These are phyloP conservation scores for Harpagifer antarcticus DNA, from an alignment of 2,797 vertebrate genomes.

Conservation along the genomic window DNA sequence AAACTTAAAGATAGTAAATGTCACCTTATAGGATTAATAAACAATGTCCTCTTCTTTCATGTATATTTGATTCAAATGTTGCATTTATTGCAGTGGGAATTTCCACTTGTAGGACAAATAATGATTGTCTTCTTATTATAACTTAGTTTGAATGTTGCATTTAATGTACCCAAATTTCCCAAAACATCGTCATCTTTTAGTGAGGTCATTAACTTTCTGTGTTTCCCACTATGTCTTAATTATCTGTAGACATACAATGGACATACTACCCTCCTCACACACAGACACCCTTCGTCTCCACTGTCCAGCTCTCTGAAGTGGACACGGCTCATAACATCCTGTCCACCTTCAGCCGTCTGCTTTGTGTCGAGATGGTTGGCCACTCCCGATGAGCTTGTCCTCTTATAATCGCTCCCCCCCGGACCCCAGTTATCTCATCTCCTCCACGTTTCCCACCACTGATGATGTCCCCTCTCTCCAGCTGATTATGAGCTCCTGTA, in stretches of 20 bases:
- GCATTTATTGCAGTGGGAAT: no score
- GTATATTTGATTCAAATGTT: no score
- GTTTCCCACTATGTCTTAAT: slow-evolving; percentile 1
- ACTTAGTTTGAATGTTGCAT: no score
- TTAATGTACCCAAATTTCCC: no score
- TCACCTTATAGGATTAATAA: no score
- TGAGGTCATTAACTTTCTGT: neutral
- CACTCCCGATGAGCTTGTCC: slow-evolving; percentile 8
- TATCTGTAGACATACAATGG: slow-evolving; percentile 15
- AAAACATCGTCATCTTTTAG: neutral
- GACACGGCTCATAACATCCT: slow-evolving; percentile 30
- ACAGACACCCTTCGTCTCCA: neutral
- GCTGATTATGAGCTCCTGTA: slow-evolving; percentile 48
- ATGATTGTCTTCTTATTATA: no score
- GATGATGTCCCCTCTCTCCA: slow-evolving; percentile 32
- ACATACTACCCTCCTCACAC: neutral
- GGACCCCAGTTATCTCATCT: slow-evolving; percentile 37
- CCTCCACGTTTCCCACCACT: slow-evolving; percentile 8
- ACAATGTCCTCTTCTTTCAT: no score
- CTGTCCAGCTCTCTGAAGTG: slow-evolving; percentile 6
- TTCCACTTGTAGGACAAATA: no score
- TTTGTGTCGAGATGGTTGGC: neutral
- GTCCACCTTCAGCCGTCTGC: slow-evolving; percentile 12
- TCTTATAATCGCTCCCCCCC: neutral
- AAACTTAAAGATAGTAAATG: no score